A percentile compares a stretch with the other conserved stretches of the same genome.
Evolutionary conservation across 2,888 invertebrate genomes (phyloP).

Genomic region (Archips crataeganus): DNA sequence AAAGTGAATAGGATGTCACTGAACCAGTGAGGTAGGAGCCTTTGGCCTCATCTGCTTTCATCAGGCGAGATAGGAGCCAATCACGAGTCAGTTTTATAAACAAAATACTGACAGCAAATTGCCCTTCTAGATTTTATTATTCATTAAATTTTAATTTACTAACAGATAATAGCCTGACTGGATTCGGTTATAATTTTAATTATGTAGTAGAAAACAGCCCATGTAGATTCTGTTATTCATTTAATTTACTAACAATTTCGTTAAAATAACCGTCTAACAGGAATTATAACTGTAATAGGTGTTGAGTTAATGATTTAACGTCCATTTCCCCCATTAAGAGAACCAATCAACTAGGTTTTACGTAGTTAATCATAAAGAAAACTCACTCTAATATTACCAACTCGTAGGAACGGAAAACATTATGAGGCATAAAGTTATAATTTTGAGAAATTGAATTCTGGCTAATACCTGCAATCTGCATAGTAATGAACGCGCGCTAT

Average conservation of each 20-base stretch:
- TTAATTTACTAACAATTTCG: not conserved
- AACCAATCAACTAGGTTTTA: not conserved
- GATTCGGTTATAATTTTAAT: too few species aligned
- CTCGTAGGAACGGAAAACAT: slow-evolving; percentile 56
- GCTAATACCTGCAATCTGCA: slow-evolving; percentile 71
- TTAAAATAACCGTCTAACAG: not conserved
- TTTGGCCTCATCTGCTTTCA: too few species aligned
- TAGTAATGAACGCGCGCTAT: slow-evolving; percentile 52
- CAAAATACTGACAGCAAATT: too few species aligned
- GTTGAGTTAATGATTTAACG: not conserved
- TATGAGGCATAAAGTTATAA: slow-evolving; percentile 63
- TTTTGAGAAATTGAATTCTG: slow-evolving; percentile 76
- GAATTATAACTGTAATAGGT: not conserved
- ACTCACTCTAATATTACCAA: slow-evolving; percentile 58
- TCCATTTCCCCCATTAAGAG: not conserved
- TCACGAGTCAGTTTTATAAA: too few species aligned
- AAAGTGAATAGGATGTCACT: too few species aligned
- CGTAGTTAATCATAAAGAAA: slow-evolving; percentile 16
- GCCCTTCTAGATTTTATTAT: too few species aligned
- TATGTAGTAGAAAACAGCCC: too few species aligned
- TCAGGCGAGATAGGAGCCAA: too few species aligned
- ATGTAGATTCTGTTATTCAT: too few species aligned
- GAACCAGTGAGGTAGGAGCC: too few species aligned
- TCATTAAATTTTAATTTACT: too few species aligned
- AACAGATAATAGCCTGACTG: too few species aligned